Evolutionary conservation across 2,797 vertebrate species (phyloP).

Genomic region (Molossus alvarezi): DNA sequence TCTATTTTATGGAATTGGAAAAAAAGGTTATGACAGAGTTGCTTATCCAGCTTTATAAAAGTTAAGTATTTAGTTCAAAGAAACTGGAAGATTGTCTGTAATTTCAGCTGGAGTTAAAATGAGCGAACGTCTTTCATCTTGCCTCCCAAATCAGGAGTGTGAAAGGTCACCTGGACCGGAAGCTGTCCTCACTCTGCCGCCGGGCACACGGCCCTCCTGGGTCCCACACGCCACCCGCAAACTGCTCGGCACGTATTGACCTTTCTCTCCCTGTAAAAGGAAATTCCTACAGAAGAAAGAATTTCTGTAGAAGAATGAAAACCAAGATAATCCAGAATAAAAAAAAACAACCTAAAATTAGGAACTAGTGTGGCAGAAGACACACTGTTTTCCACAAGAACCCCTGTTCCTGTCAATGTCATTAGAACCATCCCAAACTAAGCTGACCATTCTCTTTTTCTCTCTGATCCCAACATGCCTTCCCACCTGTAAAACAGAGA

Average conservation of each 20-base stretch:
- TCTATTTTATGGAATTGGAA: conserved; percentile 7
- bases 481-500: neutral
- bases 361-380: neutral
- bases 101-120: conserved; percentile 65
- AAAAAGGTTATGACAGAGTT: neutral
- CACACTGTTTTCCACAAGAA: neutral
- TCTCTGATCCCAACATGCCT: neutral
- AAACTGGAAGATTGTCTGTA: conserved; percentile 63
- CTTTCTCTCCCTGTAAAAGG: neutral
- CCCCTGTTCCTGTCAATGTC: neutral
- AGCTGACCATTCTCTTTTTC: neutral
- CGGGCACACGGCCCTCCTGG: rapidly evolving
- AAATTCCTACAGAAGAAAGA: neutral
- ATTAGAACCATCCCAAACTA: neutral
- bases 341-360: neutral
- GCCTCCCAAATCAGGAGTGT: neutral
- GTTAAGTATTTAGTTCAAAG: conserved; percentile 76
- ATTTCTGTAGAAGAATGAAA: neutral
- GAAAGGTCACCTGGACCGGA: neutral
- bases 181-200: rapidly evolving
- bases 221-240: neutral
- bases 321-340: neutral
- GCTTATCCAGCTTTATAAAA: conserved; percentile 47
- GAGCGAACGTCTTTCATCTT: conserved; percentile 18
- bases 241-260: neutral